phyloP scores from a whole-genome alignment of 2,113 vertebrate genomes.

The human (Homo sapiens) region DNA sequence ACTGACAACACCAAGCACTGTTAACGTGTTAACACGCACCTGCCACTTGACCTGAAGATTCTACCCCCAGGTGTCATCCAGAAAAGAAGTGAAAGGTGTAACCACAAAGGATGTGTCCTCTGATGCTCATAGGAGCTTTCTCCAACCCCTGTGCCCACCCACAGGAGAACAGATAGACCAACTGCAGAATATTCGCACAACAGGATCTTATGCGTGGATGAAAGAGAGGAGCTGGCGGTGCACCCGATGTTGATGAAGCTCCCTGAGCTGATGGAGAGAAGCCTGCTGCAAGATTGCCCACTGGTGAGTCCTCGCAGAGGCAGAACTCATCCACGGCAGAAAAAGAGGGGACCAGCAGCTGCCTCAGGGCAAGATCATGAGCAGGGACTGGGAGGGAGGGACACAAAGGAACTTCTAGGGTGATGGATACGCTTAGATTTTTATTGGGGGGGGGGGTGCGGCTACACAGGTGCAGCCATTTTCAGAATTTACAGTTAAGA shows the following conservation, averaged over 20 bases:
- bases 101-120: neutral
- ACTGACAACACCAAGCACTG: no score
- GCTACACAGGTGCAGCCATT: rapidly evolving
- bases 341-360: no score
- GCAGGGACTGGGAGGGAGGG: neutral
- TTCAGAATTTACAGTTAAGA: neutral
- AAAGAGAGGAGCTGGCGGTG: rapidly evolving
- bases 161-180: rapidly evolving
- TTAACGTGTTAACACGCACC: no score
- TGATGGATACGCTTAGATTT: no score
- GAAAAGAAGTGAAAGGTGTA: neutral
- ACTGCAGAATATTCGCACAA: rapidly evolving
- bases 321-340: no score
- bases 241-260: rapidly evolving
- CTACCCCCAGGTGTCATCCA: rapidly evolving
- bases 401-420: rapidly evolving
- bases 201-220: rapidly evolving
- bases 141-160: neutral
- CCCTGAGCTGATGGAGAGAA: neutral
- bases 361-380: neutral
- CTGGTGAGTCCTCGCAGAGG: neutral
- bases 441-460: no score
- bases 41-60: rapidly evolving
- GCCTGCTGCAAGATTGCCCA: neutral
- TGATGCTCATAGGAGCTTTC: rapidly evolving